Base-by-base conservation (phyloP, 2,113 vertebrate species). In the Lucifuga dentata region DNA sequence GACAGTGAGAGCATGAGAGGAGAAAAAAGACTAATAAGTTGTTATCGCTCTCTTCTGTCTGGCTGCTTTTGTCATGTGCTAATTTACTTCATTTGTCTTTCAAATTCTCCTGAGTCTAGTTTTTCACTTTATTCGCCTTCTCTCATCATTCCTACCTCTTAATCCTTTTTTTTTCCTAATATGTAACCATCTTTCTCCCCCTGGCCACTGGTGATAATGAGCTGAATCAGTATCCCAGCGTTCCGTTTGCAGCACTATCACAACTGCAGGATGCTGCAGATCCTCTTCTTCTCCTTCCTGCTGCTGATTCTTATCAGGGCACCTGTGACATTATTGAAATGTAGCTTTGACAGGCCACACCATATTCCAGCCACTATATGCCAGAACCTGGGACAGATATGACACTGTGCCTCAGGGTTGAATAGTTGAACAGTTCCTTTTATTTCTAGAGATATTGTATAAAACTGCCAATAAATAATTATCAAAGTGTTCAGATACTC, bases 121-220 rank as follows among this genome's bases (percentile, higher is more conserved):
- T 43, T 38, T 45, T 56, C 3, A 3, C 36, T 57, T 8, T 29
- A 15, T 32, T 59, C 13, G 4, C n/a, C 21, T 49, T 63, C 10
- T 10, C 32, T 46, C n/a, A 9, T 26, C 9, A 38, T 19, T 3
- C 24, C 20, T 40, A 35, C 41, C 15, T 17, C 13, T 40, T 40
- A 15, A 20, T n/a, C n/a, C 29, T 61, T 11, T 8, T 36, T 55
- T 63, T 71, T 13, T 58, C 15, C 17, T 9, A 40, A 16, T 2
- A 17, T 9, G 11, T 48, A 7, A 3, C 7, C 9, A 36, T 11
- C 19, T 11, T 60, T 51, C 33, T 23, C 32, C 26, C 15, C 19
- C 10, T 36, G 29, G 65, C 43, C 48, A 44, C 45, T 24, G 15
- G 52, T 39, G 45, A 36, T 81, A 83, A 88, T 81, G 49, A 79